A percentile compares a stretch with the other conserved stretches of the same genome.
phyloP scores from a whole-genome alignment of 2,113 vertebrate species.

The Natator depressus region DNA sequence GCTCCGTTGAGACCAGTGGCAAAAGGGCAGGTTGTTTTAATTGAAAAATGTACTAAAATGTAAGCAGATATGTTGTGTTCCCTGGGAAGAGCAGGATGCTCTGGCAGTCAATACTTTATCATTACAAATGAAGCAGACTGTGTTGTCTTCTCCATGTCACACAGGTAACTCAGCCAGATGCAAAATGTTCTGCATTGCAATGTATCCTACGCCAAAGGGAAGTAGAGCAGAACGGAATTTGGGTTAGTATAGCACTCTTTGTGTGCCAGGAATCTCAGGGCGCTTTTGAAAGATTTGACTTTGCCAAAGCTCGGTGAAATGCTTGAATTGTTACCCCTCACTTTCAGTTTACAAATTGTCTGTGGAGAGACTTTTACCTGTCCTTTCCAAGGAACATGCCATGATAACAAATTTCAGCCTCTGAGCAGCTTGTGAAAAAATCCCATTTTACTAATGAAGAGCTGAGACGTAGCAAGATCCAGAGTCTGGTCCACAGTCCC shows the following conservation, averaged over 20 bases:
- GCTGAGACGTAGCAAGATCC: background rate
- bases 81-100: background rate
- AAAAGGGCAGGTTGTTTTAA: background rate
- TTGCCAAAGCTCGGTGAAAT: background rate
- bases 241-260: background rate
- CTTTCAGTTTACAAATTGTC: background rate
- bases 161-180: background rate
- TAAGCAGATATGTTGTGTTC: rapidly evolving
- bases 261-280: background rate
- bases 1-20: background rate
- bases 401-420: background rate
- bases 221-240: background rate
- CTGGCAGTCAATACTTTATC: too few relatives aligned
- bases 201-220: background rate
- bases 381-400: background rate
- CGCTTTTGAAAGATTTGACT: background rate
- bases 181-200: background rate
- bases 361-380: background rate
- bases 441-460: too few relatives aligned
- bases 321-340: background rate
- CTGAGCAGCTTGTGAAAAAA: background rate
- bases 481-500: background rate
- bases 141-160: background rate
- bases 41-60: background rate
- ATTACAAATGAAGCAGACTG: background rate